Percentiles rank a stretch among this genome's conserved stretches.
Evolutionary conservation across 92 coral and sea anemone species (phyloP).

Genomic region (Actinostola sp.): DNA sequence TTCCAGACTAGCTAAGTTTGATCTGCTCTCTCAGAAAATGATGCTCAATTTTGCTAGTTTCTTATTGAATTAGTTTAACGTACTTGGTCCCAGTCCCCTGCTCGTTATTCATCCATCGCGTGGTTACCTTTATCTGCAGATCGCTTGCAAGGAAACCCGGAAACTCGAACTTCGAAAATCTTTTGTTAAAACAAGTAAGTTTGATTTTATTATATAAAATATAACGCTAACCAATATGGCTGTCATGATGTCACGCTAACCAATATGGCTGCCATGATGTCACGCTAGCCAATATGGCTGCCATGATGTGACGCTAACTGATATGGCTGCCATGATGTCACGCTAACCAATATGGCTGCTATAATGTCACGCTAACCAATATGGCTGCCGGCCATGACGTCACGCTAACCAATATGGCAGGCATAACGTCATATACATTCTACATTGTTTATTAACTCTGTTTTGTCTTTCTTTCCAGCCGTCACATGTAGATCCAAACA

Average conservation of each 20-base stretch:
- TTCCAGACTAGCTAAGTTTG: no score
- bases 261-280: neutral
- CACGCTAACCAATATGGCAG: no score
- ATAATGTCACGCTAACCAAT: neutral
- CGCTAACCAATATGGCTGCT: no score
- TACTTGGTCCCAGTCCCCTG: no score
- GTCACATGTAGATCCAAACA: slow-evolving; percentile 61
- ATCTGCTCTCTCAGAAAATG: no score
- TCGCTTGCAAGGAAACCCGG: slow-evolving; percentile 78
- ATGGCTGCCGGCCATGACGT: neutral
- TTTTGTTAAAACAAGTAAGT: slow-evolving; percentile 59
- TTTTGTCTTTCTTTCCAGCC: slow-evolving; percentile 28
- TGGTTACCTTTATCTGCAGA: slow-evolving; percentile 52
- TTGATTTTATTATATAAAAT: neutral
- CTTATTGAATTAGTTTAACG: no score
- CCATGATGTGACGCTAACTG: no score
- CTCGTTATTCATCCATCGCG: no score
- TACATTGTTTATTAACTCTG: neutral
- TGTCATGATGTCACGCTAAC: neutral
- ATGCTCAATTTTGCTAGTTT: no score
- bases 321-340: no score
- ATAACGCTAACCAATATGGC: neutral
- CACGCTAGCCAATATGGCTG: neutral
- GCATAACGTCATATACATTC: neutral
- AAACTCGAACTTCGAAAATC: slow-evolving; percentile 60